These are phyloP conservation scores for Cnemophilus loriae DNA, from an alignment of 2,113 vertebrate species.

Conservation along the genomic window DNA sequence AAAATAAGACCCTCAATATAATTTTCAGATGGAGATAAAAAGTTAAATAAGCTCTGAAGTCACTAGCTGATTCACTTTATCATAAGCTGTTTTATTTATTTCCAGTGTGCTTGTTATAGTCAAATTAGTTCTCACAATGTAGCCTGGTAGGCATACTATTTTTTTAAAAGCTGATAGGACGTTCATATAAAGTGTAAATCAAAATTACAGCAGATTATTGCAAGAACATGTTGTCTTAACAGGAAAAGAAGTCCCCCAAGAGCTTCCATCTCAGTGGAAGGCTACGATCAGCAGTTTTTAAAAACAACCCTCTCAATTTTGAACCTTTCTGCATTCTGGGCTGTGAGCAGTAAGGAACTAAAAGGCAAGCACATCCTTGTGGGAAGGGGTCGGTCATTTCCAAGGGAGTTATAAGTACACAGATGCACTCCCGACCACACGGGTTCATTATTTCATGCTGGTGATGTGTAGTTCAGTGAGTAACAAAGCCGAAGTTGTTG, in stretches of 20 bases:
- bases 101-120: not conserved
- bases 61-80: not conserved
- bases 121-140: not conserved
- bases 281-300: not conserved
- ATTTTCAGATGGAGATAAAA: not conserved
- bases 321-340: not conserved
- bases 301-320: not conserved
- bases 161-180: not conserved
- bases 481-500: slow-evolving; percentile 38
- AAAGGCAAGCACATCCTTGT: not conserved
- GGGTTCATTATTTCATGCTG: not conserved
- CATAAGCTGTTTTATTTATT: not conserved
- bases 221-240: not conserved
- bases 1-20: not conserved
- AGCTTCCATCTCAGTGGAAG: not conserved
- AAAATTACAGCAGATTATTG: not conserved
- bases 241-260: not conserved
- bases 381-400: not conserved
- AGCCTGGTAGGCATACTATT: not conserved
- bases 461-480: not conserved
- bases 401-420: not conserved
- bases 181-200: not conserved
- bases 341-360: not conserved
- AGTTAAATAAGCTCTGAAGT: not conserved
- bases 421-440: not conserved